Evolutionary conservation across 2,888 invertebrate species (phyloP).

Genomic region (Drosophila recens): DNA sequence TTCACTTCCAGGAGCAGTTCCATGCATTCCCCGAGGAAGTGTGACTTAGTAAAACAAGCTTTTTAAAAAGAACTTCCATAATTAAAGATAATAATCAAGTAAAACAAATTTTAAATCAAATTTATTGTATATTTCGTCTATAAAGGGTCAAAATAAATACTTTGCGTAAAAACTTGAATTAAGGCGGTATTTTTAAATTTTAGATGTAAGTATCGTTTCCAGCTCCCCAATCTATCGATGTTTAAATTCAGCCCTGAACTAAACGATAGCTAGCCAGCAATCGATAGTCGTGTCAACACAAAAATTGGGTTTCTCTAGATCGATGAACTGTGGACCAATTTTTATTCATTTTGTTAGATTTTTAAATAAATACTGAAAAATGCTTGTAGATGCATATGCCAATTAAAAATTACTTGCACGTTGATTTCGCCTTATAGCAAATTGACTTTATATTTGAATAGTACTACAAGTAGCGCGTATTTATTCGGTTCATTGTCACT

Average conservation of each 20-base stretch:
- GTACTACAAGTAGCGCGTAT: too few relatives aligned
- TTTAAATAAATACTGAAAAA: neutral
- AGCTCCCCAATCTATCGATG: neutral
- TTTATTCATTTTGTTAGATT: neutral
- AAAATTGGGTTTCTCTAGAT: neutral
- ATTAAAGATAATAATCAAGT: neutral
- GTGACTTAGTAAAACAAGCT: too few relatives aligned
- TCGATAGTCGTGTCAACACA: conserved; percentile 6
- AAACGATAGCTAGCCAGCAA: neutral
- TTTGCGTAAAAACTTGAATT: neutral
- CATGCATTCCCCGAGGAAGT: too few relatives aligned
- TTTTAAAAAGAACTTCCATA: too few relatives aligned
- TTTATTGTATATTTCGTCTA: neutral
- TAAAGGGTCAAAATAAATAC: neutral
- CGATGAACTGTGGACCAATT: neutral
- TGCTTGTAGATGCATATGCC: neutral
- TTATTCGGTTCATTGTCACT: neutral
- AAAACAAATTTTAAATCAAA: neutral
- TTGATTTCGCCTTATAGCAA: neutral
- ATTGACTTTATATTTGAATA: neutral
- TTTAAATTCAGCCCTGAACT: conserved; percentile 1
- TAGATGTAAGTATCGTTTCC: neutral
- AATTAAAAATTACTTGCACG: neutral
- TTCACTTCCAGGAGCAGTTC: too few relatives aligned
- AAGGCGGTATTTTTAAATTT: neutral